Conservation (phyloP, 1,140 invertebrate genomes). For the Cyrtorhinus lividipennis region DNA sequence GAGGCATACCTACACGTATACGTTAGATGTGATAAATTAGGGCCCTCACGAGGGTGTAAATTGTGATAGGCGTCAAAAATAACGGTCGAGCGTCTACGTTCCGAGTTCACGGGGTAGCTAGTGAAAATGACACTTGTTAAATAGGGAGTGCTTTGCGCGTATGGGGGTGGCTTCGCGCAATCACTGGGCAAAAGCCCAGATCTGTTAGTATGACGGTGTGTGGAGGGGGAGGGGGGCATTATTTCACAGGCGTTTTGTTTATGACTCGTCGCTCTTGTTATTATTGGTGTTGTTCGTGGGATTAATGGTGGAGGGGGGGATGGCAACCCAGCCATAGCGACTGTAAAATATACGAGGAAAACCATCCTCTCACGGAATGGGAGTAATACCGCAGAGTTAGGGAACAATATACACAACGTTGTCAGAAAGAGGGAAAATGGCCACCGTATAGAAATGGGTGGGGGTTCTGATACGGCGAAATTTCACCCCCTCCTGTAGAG, state of each 20-base stretch:
- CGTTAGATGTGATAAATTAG: constrained; percentile 11
- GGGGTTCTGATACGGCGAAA: constrained; percentile 4
- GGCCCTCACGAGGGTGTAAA: background rate
- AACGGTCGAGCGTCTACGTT: background rate
- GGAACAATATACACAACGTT: constrained; percentile 8
- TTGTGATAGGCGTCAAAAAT: constrained; percentile 10
- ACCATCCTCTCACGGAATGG: background rate
- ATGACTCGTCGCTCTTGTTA: constrained; percentile 16
- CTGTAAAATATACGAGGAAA: constrained; percentile 12
- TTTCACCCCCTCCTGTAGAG: background rate
- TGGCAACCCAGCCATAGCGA: background rate
- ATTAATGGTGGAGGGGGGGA: constrained; percentile 10
- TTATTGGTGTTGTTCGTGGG: constrained; percentile 13
- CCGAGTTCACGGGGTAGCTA: background rate
- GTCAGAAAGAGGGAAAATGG: background rate
- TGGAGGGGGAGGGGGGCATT: background rate
- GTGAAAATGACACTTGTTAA: constrained; percentile 14
- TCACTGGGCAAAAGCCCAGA: no score
- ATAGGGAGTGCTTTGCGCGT: background rate
- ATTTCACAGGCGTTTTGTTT: constrained; percentile 14
- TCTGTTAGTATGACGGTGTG: no score
- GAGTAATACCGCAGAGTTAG: constrained; percentile 9
- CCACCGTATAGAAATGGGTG: background rate
- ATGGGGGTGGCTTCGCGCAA: background rate
- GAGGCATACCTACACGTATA: no score